Base-by-base conservation (phyloP, 2,888 invertebrate genomes). In the Vannuccia rotundouncinata region DNA sequence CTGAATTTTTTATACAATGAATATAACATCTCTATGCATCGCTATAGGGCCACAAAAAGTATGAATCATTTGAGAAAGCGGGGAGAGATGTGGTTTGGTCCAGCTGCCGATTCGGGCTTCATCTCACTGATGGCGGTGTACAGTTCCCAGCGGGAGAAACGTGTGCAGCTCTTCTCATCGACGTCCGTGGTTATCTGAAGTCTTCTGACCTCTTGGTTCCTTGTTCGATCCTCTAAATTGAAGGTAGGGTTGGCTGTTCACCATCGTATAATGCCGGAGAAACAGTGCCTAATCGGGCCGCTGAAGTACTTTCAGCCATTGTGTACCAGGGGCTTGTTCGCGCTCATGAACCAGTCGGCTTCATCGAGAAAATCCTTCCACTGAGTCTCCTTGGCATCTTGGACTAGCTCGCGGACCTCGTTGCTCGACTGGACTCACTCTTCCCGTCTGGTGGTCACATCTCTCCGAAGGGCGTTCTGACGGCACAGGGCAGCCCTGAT, bases 381-480 rank as follows among this genome's bases (percentile, higher is more conserved):
- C 25, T 66, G 66, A 22, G 66, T 66, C 66, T 66, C 66, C 66
- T 66, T 66, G 66, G 66, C 66, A 5, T 66, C 66, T 27, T 27
- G 66, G 66, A 66, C 5, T 66, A 66, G 66, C 66, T 66, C 66
- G 66, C 66, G 66, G 66, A 66, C 66, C 66, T 66, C 66, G 66
- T 66, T 22, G 66, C 66, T 13, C 45, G 45, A 45, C 45, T 45
- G 45, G 45, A 45, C 45, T 17, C 5, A 17, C 45, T 45, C 45
- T 45, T 5, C 17, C 17, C 45, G 45, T 45, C 17, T 45, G 45
- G 45, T 45, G 45, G 5, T 45, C 45, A 66, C 66, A 17, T 66
- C 22, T 66, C 66, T 66, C 66, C 25, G 66, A 27, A 66, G 25
- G 2, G 66, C 66, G 66, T 66, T 66, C 25, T 27, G 66, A 2